Evolutionary conservation across 2,113 vertebrate genomes (phyloP), one percentile per base, ranked within the genome.

Genomic region (Empidonax alnorum): DNA sequence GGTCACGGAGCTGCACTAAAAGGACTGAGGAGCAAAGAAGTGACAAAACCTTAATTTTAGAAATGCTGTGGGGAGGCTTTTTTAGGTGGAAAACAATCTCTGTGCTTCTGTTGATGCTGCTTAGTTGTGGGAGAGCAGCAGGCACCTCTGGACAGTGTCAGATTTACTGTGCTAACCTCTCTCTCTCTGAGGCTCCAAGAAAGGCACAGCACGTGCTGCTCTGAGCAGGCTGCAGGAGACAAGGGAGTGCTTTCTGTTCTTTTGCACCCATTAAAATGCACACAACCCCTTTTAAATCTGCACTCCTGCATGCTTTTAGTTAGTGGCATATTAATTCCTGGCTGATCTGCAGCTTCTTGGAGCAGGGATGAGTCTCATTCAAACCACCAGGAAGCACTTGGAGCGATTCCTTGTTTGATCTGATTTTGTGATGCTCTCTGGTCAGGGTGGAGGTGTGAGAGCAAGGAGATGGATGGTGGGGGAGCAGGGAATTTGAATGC

Each of bases 391-490:
- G 81, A 63, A 85, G 52, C 30, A 75, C 35, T 33, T 62, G 28
- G 41, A 85, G 44, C 10, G 35, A 58, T 69, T 41, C 6, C 41
- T n/a, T 53, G 19, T 89, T 87, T 80, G 68, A 25, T 83, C 59
- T 81, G 37, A 52, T 83, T 93, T 88, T 66, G 49, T 63, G 69
- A 63, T 90, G 52, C n/a, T 66, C 52, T 47, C 69, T 58, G 53
- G 59, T 92, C 72, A 66, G 52, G 86, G 18, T 78, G 82, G 63
- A 65, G 79, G 30, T 84, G 63, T 0, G 14, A 84, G 58, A 84
- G 30, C 4, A 77, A 86, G 39, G 31, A 91, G 93, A 90, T 33
- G 80, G 82, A 76, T 92, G 47, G 37, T 14, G 47, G 22, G 55
- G 74, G 77, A 73, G 35, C 31, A 47, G 39, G 49, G 37, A 68